Conservation (phyloP, 2,113 vertebrate species). For the human region DNA sequence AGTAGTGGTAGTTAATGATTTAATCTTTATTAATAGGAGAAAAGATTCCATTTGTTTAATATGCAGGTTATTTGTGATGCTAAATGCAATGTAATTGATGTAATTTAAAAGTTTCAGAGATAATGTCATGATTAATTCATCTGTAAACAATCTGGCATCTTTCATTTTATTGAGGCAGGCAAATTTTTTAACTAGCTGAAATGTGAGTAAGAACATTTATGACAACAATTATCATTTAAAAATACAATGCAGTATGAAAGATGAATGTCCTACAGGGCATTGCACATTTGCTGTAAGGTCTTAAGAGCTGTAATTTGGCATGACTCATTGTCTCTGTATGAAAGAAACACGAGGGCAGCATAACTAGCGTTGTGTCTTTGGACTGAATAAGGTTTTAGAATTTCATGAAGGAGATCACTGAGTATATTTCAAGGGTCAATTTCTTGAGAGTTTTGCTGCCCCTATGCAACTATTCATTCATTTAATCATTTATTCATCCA, state of each 20-base stretch:
- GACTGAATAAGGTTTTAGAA: constrained; percentile 57
- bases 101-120: constrained; percentile 78
- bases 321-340: constrained; percentile 60
- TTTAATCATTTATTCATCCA: constrained; percentile 36
- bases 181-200: constrained; percentile 49
- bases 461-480: constrained; percentile 36
- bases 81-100: constrained; percentile 80
- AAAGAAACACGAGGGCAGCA: not conserved
- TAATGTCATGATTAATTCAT: constrained; percentile 83
- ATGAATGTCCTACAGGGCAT: constrained; percentile 61
- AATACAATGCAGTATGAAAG: constrained; percentile 65
- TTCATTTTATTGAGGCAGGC: constrained; percentile 71
- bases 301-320: not conserved
- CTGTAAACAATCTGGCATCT: constrained; percentile 79
- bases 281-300: constrained; percentile 54
- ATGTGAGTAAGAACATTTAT: constrained; percentile 50
- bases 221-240: constrained; percentile 66
- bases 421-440: constrained; percentile 60
- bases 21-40: constrained; percentile 76
- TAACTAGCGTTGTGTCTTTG: constrained; percentile 55
- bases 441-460: constrained; percentile 51
- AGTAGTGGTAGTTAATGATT: constrained; percentile 51
- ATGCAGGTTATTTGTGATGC: constrained; percentile 79
- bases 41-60: constrained; percentile 76
- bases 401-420: constrained; percentile 52